Percentiles rank a stretch among this genome's conserved stretches.
phyloP scores from a whole-genome alignment of 2,797 vertebrate genomes.

The Luscinia megarhynchos region DNA sequence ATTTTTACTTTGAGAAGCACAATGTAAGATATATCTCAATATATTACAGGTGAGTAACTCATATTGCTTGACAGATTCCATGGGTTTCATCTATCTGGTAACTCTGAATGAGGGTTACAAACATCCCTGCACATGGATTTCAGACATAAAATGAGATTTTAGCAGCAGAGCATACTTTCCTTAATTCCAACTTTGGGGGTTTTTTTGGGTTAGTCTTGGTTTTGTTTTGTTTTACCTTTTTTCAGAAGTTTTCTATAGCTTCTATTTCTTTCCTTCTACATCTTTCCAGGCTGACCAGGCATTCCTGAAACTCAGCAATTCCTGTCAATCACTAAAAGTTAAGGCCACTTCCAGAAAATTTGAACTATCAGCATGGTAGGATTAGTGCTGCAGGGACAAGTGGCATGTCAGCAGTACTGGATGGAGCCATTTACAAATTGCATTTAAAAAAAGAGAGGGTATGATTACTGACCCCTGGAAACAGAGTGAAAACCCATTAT shows the following conservation, averaged over 20 bases:
- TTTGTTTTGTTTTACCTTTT: not conserved
- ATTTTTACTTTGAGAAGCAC: not conserved
- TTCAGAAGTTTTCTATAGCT: not conserved
- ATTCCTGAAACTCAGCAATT: constrained; percentile 29
- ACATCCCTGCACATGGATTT: not conserved
- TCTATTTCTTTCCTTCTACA: not conserved
- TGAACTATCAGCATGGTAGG: constrained; percentile 35
- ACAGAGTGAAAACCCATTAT: not conserved
- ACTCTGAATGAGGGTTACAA: not conserved
- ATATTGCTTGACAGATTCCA: not conserved
- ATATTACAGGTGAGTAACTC: not conserved
- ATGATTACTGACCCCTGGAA: constrained; percentile 12
- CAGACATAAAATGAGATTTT: not conserved
- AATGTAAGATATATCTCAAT: not conserved
- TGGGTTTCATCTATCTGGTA: not conserved
- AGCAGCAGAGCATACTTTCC: not conserved
- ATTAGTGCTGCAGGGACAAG: constrained; percentile 36
- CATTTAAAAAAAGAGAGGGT: constrained; percentile 22
- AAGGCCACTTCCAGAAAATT: constrained; percentile 49
- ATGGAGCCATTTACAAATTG: constrained; percentile 53
- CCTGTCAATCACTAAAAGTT: constrained; percentile 34
- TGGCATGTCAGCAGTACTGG: not conserved
- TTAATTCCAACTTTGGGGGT: fast-evolving
- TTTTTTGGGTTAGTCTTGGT: no score
- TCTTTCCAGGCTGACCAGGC: not conserved